A percentile compares a stretch with the other conserved stretches of the same genome.
phyloP scores from a whole-genome alignment of 1,140 invertebrate species.

The Ylistrum balloti region DNA sequence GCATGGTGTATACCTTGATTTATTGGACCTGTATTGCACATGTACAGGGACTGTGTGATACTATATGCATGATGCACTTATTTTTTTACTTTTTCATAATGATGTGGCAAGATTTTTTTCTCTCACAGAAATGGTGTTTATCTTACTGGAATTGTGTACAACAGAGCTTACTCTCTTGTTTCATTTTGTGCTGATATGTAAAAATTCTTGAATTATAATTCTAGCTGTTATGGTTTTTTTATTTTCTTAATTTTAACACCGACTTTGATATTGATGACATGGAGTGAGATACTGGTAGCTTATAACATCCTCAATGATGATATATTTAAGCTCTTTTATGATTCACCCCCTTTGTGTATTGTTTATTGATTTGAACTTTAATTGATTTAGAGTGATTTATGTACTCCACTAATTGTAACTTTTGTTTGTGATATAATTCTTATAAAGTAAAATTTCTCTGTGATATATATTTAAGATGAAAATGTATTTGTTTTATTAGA shows the following conservation, averaged over 20 bases:
- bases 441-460: background rate
- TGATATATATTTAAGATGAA: background rate
- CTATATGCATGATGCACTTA: background rate
- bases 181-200: background rate
- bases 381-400: background rate
- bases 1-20: background rate
- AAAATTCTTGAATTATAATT: background rate
- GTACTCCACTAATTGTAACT: background rate
- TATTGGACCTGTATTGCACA: background rate
- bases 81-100: background rate
- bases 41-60: background rate
- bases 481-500: slow-evolving; percentile 19
- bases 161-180: slow-evolving; percentile 6
- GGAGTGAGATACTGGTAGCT: background rate
- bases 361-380: background rate
- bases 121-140: background rate
- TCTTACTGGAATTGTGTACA: background rate
- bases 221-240: background rate
- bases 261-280: background rate
- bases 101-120: background rate
- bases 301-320: background rate
- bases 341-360: background rate
- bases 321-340: background rate
- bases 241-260: background rate
- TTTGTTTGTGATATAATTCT: too few relatives aligned